These are phyloP conservation scores for Palythoa heliodiscus DNA, from an alignment of 92 coral and sea anemone species.

Conservation along the genomic window DNA sequence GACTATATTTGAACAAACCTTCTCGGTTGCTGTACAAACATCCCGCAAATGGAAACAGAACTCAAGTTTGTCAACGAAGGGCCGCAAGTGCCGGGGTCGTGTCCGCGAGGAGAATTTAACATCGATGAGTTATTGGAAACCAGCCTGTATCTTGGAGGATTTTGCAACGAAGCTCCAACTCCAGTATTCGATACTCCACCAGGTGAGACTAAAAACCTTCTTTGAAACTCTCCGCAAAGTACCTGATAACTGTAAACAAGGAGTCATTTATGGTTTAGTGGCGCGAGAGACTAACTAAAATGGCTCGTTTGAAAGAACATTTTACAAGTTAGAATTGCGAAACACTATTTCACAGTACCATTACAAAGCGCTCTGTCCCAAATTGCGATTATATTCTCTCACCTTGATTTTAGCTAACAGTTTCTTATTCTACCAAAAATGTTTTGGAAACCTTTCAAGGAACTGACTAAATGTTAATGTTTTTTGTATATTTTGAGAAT, in stretches of 20 bases:
- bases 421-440: not conserved
- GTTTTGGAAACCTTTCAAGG: too few species aligned
- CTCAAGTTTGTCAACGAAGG: slow-evolving; percentile 38
- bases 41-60: slow-evolving; percentile 38
- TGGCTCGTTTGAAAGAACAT: not conserved
- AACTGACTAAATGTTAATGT: too few species aligned
- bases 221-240: not conserved
- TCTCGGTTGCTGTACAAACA: slow-evolving; percentile 26
- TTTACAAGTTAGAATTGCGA: not conserved
- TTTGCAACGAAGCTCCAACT: slow-evolving; percentile 40
- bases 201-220: slow-evolving; percentile 4
- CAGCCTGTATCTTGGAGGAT: slow-evolving; percentile 42
- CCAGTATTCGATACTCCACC: slow-evolving; percentile 41
- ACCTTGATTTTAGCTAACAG: not conserved
- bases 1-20: slow-evolving; percentile 44
- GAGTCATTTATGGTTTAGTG: not conserved
- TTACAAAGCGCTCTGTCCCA: not conserved
- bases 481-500: too few species aligned
- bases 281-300: not conserved
- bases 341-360: not conserved
- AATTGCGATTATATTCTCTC: not conserved
- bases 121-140: slow-evolving; percentile 39
- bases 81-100: slow-evolving; percentile 27
- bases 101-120: slow-evolving; percentile 37
- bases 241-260: not conserved